These are phyloP conservation scores for Paracyprichromis sp. DNA, from an alignment of 2,113 vertebrate species.

Conservation along the genomic window DNA sequence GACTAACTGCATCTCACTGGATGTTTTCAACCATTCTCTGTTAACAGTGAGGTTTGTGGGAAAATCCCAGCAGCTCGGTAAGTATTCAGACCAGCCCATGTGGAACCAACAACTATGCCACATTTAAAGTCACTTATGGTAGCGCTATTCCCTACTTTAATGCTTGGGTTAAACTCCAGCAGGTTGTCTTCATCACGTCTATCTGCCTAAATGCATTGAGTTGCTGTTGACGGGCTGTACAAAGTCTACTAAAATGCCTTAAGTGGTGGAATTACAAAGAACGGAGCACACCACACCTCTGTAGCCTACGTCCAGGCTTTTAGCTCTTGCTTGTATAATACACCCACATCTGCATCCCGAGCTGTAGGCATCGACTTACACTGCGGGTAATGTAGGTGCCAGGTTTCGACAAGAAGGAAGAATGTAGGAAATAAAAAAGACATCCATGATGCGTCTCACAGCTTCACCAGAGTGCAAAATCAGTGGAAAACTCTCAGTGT, in stretches of 20 bases:
- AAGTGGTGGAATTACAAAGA: not conserved
- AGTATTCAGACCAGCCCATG: not conserved
- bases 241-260: not conserved
- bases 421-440: not conserved
- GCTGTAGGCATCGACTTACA: not conserved
- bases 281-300: not conserved
- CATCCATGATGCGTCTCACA: not conserved
- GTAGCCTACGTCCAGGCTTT: not conserved
- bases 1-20: not conserved
- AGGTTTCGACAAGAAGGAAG: not conserved
- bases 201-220: not conserved
- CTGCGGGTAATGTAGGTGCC: not conserved
- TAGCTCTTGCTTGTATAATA: not conserved
- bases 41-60: not conserved
- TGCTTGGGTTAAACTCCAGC: not conserved
- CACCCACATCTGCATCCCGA: not conserved
- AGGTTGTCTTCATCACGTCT: not conserved
- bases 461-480: not conserved
- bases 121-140: not conserved
- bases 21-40: not conserved
- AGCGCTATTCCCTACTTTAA: not conserved
- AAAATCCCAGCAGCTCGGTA: not conserved
- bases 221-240: not conserved
- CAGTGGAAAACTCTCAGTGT: not conserved
- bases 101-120: not conserved